Base-by-base conservation (phyloP, 1,140 invertebrate genomes). In the Penaeus chinensis region DNA sequence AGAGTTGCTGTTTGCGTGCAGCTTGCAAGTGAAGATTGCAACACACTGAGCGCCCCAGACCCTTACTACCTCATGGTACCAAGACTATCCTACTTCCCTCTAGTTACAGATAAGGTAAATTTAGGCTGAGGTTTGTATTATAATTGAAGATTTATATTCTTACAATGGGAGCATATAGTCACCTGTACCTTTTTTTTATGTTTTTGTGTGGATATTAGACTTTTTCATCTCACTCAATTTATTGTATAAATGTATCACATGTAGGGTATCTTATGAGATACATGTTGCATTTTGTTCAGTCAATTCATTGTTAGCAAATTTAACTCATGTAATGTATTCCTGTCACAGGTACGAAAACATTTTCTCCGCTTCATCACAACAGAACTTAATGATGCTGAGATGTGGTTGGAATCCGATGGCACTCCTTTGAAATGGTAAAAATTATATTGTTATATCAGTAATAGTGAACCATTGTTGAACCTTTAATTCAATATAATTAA, bases 341-440 rank as follows among this genome's bases (percentile, higher is more conserved):
- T 85, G 90, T 90, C 93, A 60, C 90, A 97, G 96, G 96, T 98
- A 87, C 95, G 96, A 90, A 97, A 97, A 92, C 96, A 99, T 93
- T 98, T 99, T 92, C 93, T 95, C 85, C 94, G 96, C 88, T 96
- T 95, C 92, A 94, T 98, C 91, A 95, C 95, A 79, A 95, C 95
- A 91, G 96, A 97, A 89, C 95, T 96, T 92, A 94, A 95, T 85
- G 95, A 96, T 76, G 95, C 95, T 91, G 97, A 99, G 92, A 96
- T 99, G 94, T 99, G 98, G 98, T 93, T 99, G 66, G 98, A 99
- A 91, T 98, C 95, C 91, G 97, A 98, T 93, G 97, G 97, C 27
- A 95, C 95, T 87, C 97, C 98, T 19, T 92, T 99, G 24, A 99
- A 98, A 93, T 98, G 98, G 96, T 95, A 91, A 91, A 91, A 82